Conservation (phyloP, 2,113 vertebrate species). For the Seriola quinqueradiata region DNA sequence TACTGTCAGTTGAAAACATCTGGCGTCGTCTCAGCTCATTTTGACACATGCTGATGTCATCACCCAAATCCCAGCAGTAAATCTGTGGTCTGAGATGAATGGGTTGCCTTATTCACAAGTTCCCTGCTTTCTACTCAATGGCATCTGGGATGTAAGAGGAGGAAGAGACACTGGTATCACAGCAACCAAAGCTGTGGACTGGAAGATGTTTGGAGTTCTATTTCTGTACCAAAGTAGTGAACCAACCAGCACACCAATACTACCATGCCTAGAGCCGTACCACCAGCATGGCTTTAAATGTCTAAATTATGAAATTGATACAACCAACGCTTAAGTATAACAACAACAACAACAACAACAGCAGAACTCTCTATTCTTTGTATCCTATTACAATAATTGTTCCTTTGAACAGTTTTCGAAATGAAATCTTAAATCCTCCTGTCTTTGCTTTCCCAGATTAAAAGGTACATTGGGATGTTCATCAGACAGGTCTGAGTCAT, state of each 20-base stretch:
- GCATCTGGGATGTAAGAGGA: neutral
- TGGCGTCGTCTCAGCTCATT: neutral
- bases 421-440: neutral
- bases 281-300: neutral
- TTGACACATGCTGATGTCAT: constrained; percentile 17
- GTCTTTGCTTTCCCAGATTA: neutral
- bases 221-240: neutral
- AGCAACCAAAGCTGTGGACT: neutral
- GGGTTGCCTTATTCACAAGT: constrained; percentile 1
- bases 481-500: neutral
- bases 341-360: neutral
- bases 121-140: constrained; percentile 11
- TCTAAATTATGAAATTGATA: neutral
- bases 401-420: neutral
- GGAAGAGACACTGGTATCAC: neutral
- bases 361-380: neutral
- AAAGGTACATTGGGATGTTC: neutral
- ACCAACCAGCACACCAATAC: neutral
- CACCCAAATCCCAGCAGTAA: neutral
- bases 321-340: neutral
- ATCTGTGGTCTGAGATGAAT: neutral
- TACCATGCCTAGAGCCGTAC: neutral
- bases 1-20: neutral
- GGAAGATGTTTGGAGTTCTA: neutral
- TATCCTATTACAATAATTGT: neutral